Evolutionary conservation across 2,888 invertebrate genomes (phyloP).

Genomic region (Dorcus hopei): DNA sequence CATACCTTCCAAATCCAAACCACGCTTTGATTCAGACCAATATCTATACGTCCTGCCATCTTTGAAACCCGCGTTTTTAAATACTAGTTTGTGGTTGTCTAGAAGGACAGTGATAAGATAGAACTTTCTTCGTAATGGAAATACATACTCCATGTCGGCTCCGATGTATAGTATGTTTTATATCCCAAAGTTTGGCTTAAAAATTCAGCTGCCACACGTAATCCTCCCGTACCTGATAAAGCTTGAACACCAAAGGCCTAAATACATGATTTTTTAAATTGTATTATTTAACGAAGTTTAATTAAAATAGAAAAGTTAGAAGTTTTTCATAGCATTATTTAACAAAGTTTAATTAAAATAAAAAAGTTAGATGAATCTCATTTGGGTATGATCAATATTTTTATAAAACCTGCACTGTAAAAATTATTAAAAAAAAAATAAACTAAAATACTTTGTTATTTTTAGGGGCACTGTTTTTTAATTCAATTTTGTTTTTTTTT

Average conservation of each 20-base stretch:
- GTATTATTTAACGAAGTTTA: not conserved
- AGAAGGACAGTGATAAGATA: not conserved
- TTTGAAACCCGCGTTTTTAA: constrained; percentile 80
- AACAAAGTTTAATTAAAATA: too few relatives aligned
- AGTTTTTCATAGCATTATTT: too few relatives aligned
- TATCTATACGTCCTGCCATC: constrained; percentile 81
- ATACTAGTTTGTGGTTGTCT: constrained; percentile 82
- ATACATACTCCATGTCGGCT: constrained; percentile 47
- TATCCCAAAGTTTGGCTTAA: constrained; percentile 67
- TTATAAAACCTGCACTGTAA: too few relatives aligned
- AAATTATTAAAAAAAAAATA: too few relatives aligned
- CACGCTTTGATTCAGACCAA: constrained; percentile 74
- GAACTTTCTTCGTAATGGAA: not conserved
- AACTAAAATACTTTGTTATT: too few relatives aligned
- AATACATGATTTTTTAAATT: not conserved
- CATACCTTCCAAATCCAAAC: constrained; percentile 73
- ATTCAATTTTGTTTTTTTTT: too few relatives aligned
- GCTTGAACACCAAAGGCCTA: constrained; percentile 77
- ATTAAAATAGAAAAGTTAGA: too few relatives aligned
- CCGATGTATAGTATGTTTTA: constrained; percentile 78
- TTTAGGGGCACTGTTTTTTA: too few relatives aligned
- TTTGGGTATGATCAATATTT: too few relatives aligned
- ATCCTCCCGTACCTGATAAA: constrained; percentile 91
- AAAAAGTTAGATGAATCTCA: too few relatives aligned
- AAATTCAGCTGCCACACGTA: constrained; percentile 89